phyloP scores from a whole-genome alignment of 2,888 invertebrate genomes.

The Matsumyia berberina region DNA sequence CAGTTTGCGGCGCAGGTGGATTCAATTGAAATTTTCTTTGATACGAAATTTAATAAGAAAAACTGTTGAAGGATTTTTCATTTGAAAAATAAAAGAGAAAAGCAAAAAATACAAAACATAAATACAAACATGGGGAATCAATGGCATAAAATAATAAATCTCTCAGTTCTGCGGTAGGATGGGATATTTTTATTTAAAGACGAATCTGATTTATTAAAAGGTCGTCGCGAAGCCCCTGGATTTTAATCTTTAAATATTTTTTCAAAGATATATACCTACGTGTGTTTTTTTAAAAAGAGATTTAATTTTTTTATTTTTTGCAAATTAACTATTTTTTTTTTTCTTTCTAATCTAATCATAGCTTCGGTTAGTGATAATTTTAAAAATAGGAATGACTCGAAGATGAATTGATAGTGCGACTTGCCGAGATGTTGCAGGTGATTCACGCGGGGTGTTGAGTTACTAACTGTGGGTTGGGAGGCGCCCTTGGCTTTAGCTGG shows the following conservation, averaged over 20 bases:
- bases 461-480: too few relatives aligned
- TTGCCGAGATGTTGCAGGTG: too few relatives aligned
- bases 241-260: neutral
- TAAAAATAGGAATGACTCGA: too few relatives aligned
- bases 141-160: slow-evolving; percentile 47
- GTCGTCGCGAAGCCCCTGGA: neutral
- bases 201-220: slow-evolving; percentile 52
- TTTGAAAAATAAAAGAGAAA: slow-evolving; percentile 51
- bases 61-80: slow-evolving; percentile 64
- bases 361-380: too few relatives aligned
- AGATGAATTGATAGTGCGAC: too few relatives aligned
- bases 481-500: too few relatives aligned
- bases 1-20: slow-evolving; percentile 69
- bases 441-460: too few relatives aligned
- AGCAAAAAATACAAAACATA: neutral
- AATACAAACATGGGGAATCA: slow-evolving; percentile 16
- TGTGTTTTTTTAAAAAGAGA: slow-evolving; percentile 15
- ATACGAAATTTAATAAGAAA: slow-evolving; percentile 71
- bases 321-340: too few relatives aligned
- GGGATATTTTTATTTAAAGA: slow-evolving; percentile 28
- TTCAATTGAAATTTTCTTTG: slow-evolving; percentile 74
- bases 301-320: too few relatives aligned
- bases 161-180: slow-evolving; percentile 19
- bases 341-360: too few relatives aligned
- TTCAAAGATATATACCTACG: slow-evolving; percentile 27